These are phyloP conservation scores for Seriola dumerili DNA, from an alignment of 2,113 vertebrate genomes.

Conservation along the genomic window DNA sequence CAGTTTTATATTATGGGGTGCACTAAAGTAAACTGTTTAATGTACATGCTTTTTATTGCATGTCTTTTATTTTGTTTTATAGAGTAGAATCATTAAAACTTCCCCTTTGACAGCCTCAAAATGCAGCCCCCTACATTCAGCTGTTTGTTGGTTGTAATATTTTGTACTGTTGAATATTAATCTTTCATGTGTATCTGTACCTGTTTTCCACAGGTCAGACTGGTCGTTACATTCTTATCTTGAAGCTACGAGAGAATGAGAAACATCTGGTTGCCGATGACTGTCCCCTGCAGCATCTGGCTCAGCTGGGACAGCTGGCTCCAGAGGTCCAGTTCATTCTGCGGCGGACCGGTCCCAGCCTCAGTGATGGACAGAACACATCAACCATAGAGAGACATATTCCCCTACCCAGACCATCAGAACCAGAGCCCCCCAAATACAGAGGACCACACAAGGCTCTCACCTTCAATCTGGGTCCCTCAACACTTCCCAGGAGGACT, in stretches of 20 bases:
- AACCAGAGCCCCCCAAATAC: slow-evolving; percentile 75
- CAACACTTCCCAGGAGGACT: slow-evolving; percentile 43
- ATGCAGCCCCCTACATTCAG: no score
- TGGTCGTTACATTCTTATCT: slow-evolving; percentile 91
- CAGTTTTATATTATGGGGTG: no score
- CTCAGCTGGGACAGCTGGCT: slow-evolving; percentile 90
- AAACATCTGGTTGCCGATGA: slow-evolving; percentile 89
- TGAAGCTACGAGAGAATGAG: slow-evolving; percentile 90
- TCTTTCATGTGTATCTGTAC: neutral
- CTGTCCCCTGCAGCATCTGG: slow-evolving; percentile 88
- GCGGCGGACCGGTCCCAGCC: slow-evolving; percentile 88
- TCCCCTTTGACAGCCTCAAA: no score
- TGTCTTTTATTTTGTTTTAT: no score
- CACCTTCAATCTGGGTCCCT: slow-evolving; percentile 84
- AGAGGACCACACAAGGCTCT: slow-evolving; percentile 83
- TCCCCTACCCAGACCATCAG: slow-evolving; percentile 60
- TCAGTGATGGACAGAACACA: slow-evolving; percentile 76
- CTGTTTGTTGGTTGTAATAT: no score
- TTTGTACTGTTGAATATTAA: neutral
- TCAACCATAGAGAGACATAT: slow-evolving; percentile 23
- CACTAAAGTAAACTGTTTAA: no score
- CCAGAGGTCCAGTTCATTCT: slow-evolving; percentile 91
- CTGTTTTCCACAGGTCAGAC: slow-evolving; percentile 88
- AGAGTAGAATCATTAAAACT: no score
- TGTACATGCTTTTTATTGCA: no score